Evolutionary conservation across 2,113 vertebrate genomes (phyloP).

Genomic region (Cyphomyrus plagiostoma): DNA sequence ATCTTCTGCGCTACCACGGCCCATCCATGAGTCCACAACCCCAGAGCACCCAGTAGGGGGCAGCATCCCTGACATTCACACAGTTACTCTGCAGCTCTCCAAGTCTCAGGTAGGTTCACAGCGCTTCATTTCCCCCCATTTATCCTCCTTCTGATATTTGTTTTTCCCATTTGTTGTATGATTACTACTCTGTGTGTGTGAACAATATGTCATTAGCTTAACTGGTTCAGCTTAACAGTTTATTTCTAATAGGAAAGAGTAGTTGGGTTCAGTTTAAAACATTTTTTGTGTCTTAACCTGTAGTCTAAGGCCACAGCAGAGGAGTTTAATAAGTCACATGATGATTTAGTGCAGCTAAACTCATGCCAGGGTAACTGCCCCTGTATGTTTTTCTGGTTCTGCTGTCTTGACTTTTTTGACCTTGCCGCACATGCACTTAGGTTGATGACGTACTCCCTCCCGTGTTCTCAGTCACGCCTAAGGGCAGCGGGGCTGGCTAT

Average conservation of each 20-base stretch:
- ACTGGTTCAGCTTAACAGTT: neutral
- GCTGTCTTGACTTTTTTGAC: neutral
- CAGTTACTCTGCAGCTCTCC: conserved; percentile 83
- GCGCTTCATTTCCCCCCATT: neutral
- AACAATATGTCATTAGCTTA: neutral
- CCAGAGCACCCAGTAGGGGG: conserved; percentile 53
- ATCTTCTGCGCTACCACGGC: conserved; percentile 42
- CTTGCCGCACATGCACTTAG: conserved; percentile 45
- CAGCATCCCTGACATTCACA: conserved; percentile 71
- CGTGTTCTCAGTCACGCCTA: conserved; percentile 80
- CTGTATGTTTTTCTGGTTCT: neutral
- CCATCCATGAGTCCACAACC: conserved; percentile 47
- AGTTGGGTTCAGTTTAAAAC: neutral
- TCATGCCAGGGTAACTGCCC: neutral
- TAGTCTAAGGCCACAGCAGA: neutral
- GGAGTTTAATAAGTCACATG: neutral
- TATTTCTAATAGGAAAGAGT: neutral
- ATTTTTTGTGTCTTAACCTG: neutral
- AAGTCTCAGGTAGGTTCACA: conserved; percentile 82
- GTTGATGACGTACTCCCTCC: conserved; percentile 83
- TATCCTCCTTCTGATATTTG: neutral
- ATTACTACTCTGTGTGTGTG: neutral
- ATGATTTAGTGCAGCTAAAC: neutral
- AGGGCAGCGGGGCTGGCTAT: conserved; percentile 83
- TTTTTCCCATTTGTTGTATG: neutral